Evolutionary conservation across 2,888 invertebrate species (phyloP).

Genomic region (Agelastica alni): DNA sequence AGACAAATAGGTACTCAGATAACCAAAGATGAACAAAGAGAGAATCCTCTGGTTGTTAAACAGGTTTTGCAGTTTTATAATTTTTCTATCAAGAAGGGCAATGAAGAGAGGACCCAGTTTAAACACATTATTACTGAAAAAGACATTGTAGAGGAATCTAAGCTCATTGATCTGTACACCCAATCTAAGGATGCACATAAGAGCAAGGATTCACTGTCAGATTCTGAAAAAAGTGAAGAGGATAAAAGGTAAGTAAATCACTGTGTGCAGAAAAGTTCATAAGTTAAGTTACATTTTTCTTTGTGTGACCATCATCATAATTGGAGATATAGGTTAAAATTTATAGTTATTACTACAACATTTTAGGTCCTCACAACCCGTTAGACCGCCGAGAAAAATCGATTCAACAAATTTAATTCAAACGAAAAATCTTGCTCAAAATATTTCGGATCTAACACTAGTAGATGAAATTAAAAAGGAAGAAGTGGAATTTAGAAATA

Average conservation of each 20-base stretch:
- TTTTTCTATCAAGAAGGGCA: slow-evolving; percentile 82
- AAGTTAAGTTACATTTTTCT: neutral
- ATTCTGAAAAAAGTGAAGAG: slow-evolving; percentile 24
- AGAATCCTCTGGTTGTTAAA: slow-evolving; percentile 88
- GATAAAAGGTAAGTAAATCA: slow-evolving; percentile 26
- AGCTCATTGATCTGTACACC: slow-evolving; percentile 77
- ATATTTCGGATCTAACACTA: slow-evolving; percentile 53
- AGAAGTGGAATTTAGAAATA: slow-evolving; percentile 55
- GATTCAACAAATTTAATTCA: slow-evolving; percentile 42
- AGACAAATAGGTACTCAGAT: slow-evolving; percentile 80
- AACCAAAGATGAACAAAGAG: slow-evolving; percentile 82
- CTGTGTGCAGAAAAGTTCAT: too few species aligned
- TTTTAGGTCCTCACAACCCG: slow-evolving; percentile 51
- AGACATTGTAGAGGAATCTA: slow-evolving; percentile 80
- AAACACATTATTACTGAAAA: slow-evolving; percentile 83
- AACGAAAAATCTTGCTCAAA: slow-evolving; percentile 53
- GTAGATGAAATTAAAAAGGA: slow-evolving; percentile 44
- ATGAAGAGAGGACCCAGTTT: slow-evolving; percentile 69
- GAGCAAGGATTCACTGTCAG: slow-evolving; percentile 60
- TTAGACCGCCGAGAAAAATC: slow-evolving; percentile 56
- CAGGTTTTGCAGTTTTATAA: slow-evolving; percentile 91
- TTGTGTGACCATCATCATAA: too few species aligned
- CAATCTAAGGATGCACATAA: slow-evolving; percentile 73
- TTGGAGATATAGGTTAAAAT: too few species aligned
- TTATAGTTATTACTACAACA: too few species aligned